Conservation (phyloP, 2,797 vertebrate genomes). For the Oreochromis mossambicus region DNA sequence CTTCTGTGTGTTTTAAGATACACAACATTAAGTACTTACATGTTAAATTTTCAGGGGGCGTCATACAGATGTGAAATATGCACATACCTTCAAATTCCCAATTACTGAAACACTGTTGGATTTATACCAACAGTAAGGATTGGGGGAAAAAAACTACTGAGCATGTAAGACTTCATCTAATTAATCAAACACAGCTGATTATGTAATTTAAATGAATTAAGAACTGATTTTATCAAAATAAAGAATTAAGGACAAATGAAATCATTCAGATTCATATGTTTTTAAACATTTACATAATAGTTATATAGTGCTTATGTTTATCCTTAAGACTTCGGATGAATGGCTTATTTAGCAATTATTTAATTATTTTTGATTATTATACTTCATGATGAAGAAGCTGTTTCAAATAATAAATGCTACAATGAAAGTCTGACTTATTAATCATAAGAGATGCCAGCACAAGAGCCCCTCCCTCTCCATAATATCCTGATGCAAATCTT, state of each 20-base stretch:
- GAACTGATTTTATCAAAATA: too few relatives aligned
- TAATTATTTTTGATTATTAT: rapidly evolving
- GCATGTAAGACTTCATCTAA: too few relatives aligned
- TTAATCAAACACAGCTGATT: too few relatives aligned
- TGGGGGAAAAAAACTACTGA: too few relatives aligned
- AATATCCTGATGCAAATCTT: not conserved
- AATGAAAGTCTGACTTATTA: not conserved
- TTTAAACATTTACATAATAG: too few relatives aligned
- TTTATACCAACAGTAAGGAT: too few relatives aligned
- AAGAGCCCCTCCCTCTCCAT: not conserved
- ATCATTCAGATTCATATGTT: too few relatives aligned
- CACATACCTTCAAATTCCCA: not conserved
- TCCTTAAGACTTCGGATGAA: not conserved
- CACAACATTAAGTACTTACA: rapidly evolving
- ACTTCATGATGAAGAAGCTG: not conserved
- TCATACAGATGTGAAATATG: rapidly evolving
- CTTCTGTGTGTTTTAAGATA: not conserved
- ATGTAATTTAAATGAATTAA: too few relatives aligned
- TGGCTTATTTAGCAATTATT: not conserved
- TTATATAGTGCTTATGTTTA: not conserved
- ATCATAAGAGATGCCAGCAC: not conserved
- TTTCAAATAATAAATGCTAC: not conserved
- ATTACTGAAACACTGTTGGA: too few relatives aligned
- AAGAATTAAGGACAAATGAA: too few relatives aligned
- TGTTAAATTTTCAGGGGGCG: rapidly evolving